Base-by-base conservation (phyloP, 1,140 invertebrate genomes). In the Daktulosphaira vitifoliae region DNA sequence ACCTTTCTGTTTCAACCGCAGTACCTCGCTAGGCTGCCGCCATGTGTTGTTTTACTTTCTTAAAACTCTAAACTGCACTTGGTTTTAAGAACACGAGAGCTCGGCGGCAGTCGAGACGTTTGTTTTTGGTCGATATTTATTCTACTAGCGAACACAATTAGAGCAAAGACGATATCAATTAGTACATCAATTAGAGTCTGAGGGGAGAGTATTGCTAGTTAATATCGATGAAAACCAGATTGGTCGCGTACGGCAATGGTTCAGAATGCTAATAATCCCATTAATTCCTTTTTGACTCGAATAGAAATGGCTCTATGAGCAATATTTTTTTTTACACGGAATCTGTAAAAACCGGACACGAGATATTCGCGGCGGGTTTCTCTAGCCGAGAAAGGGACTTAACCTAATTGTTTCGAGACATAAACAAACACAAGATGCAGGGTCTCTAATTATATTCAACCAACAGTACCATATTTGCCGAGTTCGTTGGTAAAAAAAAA, bases 221-320 rank as follows among this genome's bases (percentile, higher is more conserved):
- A n/a, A 38, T 38, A 62, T 33, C 5, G 11, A 33, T 20, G 29
- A 29, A 53, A 62, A 62, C 56, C 56, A 62, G 56, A 62, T 62
- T 46, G 56, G 16, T 11, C 13, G 25, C 39, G 29, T n/a, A 39
- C 37, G 23, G 23, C 54, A 23, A 13, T 44, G 54, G 54, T 42
- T 44, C 23, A 59, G 54, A 59, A 59, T 59, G 38, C 54, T 59
- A 59, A 59, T 59, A 59, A 59, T 59, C 39, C 23, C 54, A 59
- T 44, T 59, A 59, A n/a, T 38, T 59, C 54, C 54, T 59, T 59
- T 59, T 59, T 9, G 54, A 59, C 54, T 59, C 20, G n/a, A 9
- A 44, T 44, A 59, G 54, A 59, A 59, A 44, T 44, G 54, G 39
- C 22, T 59, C 6, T 42, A 38, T 39, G 42, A 25, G 42, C 38